These are phyloP conservation scores for Pseudorectes ferrugineus DNA, from an alignment of 2,113 vertebrate genomes.

Conservation along the genomic window DNA sequence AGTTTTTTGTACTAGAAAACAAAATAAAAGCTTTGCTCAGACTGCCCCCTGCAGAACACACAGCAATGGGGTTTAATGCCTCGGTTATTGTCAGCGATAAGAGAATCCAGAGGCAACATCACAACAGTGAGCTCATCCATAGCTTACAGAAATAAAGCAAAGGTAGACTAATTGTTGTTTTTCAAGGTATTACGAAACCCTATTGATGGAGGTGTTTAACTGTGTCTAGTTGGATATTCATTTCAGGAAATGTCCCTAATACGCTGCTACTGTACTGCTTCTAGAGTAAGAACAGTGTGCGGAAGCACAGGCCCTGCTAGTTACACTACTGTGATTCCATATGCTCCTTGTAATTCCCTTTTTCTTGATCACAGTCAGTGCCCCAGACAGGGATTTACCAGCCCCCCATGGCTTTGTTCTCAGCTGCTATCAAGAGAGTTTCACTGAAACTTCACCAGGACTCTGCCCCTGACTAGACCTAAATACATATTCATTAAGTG, in stretches of 20 bases:
- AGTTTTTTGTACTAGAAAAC: neutral
- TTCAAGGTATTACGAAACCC: neutral
- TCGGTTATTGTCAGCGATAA: accelerated
- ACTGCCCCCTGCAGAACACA: slow-evolving; percentile 55
- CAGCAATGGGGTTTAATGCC: neutral
- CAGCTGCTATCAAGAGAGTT: neutral
- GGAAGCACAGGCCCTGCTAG: neutral
- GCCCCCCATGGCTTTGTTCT: neutral
- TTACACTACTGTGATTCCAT: neutral
- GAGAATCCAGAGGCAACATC: neutral
- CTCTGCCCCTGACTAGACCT: neutral
- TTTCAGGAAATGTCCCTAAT: neutral
- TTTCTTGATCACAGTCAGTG: neutral
- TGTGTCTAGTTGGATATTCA: neutral
- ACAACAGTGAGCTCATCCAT: neutral
- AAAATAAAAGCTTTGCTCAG: slow-evolving; percentile 51
- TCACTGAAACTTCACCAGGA: neutral
- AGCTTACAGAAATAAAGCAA: neutral
- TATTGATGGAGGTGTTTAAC: neutral
- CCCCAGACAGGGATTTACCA: neutral
- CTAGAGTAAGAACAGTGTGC: neutral
- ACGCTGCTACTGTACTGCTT: neutral
- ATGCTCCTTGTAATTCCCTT: neutral
- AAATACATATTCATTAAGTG: neutral
- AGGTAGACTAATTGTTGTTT: neutral